phyloP scores from a whole-genome alignment of 2,888 invertebrate genomes.

The Julus scanicus region DNA sequence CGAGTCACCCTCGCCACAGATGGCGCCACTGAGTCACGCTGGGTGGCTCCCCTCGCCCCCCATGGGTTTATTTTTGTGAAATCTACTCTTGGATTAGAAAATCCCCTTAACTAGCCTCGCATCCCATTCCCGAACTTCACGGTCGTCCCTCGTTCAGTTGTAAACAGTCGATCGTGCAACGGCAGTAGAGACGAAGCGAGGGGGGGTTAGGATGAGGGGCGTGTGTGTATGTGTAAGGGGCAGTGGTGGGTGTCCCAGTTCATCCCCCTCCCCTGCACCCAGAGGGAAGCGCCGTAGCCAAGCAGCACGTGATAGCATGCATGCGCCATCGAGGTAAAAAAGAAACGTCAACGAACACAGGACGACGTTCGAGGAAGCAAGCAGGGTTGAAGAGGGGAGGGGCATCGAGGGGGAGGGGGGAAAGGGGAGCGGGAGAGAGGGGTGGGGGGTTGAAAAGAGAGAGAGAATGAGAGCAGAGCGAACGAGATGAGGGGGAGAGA shows the following conservation, averaged over 20 bases:
- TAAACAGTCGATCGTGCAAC: slow-evolving; percentile 6
- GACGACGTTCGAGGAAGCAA: neutral
- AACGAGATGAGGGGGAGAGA: neutral
- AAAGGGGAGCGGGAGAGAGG: neutral
- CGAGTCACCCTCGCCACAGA: no score
- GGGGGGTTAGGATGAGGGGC: neutral
- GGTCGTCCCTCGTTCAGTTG: slow-evolving; percentile 13
- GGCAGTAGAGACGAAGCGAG: neutral
- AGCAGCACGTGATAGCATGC: slow-evolving; percentile 40
- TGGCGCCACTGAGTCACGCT: no score
- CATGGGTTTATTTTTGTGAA: no score
- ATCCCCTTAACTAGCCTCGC: no score
- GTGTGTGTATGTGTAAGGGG: no score
- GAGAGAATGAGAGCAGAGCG: neutral
- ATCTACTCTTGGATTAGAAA: no score
- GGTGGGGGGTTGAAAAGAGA: neutral
- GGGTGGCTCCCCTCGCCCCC: no score
- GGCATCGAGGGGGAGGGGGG: neutral
- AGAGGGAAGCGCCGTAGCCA: neutral
- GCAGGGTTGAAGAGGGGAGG: slow-evolving; percentile 44
- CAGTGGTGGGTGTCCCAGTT: neutral
- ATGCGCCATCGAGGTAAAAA: neutral
- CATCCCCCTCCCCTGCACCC: slow-evolving; percentile 18
- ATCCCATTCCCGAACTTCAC: neutral
- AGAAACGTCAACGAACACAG: slow-evolving; percentile 9